phyloP scores from a whole-genome alignment of 1,140 invertebrate species.

The Zaprionus ornatus region DNA sequence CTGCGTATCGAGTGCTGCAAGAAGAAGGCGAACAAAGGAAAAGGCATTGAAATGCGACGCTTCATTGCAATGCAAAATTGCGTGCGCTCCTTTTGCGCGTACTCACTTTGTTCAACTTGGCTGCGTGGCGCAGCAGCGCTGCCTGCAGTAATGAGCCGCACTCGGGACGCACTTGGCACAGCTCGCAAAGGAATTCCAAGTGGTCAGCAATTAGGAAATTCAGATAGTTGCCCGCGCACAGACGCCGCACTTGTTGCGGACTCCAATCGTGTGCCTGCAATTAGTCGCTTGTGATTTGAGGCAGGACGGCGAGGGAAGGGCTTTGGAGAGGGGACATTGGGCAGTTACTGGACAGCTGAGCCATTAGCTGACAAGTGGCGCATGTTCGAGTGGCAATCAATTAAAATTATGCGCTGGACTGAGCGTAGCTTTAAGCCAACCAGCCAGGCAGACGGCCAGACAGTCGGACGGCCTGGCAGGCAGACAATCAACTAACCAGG shows the following conservation, averaged over 20 bases:
- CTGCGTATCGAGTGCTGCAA: constrained; percentile 65
- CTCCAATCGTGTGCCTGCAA: constrained; percentile 71
- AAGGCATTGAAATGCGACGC: constrained; percentile 13
- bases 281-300: constrained; percentile 56
- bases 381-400: constrained; percentile 76
- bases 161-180: constrained; percentile 72
- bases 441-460: background rate
- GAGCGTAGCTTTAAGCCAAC: constrained; percentile 45
- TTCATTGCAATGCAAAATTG: constrained; percentile 61
- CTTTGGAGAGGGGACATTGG: background rate
- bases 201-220: constrained; percentile 83
- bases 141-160: constrained; percentile 76
- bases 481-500: constrained; percentile 10
- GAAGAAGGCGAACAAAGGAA: constrained; percentile 14
- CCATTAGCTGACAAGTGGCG: constrained; percentile 70
- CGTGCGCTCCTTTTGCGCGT: background rate
- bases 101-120: constrained; percentile 64
- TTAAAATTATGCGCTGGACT: constrained; percentile 67
- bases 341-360: constrained; percentile 6
- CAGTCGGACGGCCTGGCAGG: background rate
- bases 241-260: constrained; percentile 78
- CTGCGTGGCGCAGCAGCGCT: constrained; percentile 54
- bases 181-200: constrained; percentile 79
- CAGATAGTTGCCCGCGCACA: constrained; percentile 71
- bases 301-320: background rate